A percentile compares a stretch with the other conserved stretches of the same genome.
phyloP scores from a whole-genome alignment of 2,113 vertebrate species.

The Amia ocellicauda region DNA sequence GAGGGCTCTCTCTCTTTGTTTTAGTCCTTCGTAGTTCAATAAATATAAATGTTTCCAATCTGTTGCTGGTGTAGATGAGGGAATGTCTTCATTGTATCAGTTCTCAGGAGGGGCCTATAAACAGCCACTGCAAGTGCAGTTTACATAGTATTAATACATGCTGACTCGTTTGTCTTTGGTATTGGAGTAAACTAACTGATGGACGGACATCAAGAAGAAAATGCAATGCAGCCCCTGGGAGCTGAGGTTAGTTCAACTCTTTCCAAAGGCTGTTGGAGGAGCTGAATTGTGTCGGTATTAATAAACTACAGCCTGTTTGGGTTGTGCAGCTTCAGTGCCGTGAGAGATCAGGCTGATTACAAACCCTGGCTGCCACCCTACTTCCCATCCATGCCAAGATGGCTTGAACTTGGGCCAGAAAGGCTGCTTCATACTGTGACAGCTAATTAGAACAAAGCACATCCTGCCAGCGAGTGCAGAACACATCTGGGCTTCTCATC shows the following conservation, averaged over 20 bases:
- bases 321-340: neutral
- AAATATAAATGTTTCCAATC: no score
- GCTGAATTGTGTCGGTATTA: neutral
- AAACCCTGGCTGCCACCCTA: constrained; percentile 18
- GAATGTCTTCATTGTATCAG: no score
- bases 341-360: neutral
- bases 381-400: constrained; percentile 25
- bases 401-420: neutral
- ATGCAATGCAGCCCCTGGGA: neutral
- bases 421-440: neutral
- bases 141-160: no score
- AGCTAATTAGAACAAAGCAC: neutral
- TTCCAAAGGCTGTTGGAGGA: neutral
- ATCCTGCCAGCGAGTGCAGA: neutral
- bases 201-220: neutral
- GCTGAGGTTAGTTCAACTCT: neutral
- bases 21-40: no score
- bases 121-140: no score
- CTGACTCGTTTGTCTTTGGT: no score
- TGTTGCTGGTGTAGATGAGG: no score
- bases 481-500: neutral
- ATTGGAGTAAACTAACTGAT: no score
- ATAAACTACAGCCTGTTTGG: neutral
- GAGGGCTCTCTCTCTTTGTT: neutral
- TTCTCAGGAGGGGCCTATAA: no score